phyloP scores from a whole-genome alignment of 2,888 invertebrate genomes.

The Drosophila neoperkinsi region DNA sequence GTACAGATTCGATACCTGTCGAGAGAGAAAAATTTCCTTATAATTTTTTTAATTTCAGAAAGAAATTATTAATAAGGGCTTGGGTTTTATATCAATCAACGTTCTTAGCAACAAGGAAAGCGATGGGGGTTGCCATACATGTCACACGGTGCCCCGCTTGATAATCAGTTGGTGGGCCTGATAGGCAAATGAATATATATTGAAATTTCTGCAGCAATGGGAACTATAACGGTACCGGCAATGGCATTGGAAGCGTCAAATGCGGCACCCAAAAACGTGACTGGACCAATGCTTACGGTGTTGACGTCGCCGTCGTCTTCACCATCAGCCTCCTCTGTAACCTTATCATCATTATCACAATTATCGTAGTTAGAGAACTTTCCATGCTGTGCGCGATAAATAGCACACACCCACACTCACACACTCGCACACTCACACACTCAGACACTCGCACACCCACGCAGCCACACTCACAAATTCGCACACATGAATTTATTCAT shows the following conservation, averaged over 20 bases:
- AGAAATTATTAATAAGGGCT: too few species aligned
- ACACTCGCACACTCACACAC: conserved; percentile 2
- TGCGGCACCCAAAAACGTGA: conserved; percentile 56
- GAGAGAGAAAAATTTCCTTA: not conserved
- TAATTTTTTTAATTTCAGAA: not conserved
- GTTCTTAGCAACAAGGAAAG: too few species aligned
- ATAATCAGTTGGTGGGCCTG: too few species aligned
- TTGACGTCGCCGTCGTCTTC: conserved; percentile 20
- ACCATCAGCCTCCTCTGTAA: not conserved
- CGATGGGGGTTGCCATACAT: too few species aligned
- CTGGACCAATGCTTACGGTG: conserved; percentile 59
- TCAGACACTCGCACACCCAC: not conserved
- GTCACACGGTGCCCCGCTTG: too few species aligned
- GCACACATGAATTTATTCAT: not conserved
- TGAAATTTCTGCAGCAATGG: not conserved
- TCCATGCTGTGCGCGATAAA: conserved; percentile 48
- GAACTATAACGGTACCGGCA: not conserved
- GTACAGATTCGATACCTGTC: not conserved
- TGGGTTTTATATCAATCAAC: too few species aligned
- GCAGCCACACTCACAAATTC: not conserved
- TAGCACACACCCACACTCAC: conserved; percentile 19
- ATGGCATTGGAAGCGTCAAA: not conserved
- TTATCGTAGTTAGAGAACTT: conserved; percentile 20
- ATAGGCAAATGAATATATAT: not conserved
- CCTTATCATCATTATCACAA: conserved; percentile 2